Percentiles rank a stretch among this genome's conserved stretches.
phyloP scores from a whole-genome alignment of 1,140 invertebrate species.

The Nomia melanderi region DNA sequence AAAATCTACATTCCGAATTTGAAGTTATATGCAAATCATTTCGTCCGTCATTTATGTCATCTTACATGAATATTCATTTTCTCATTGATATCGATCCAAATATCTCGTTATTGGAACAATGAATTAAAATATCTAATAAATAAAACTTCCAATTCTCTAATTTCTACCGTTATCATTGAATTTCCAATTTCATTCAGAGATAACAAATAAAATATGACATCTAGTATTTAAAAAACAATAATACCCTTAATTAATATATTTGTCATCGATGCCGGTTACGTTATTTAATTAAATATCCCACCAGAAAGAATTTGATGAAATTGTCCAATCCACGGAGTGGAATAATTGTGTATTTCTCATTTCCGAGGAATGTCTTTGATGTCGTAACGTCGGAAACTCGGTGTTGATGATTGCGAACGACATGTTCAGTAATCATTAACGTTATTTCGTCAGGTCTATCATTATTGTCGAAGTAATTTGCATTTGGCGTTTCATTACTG shows the following conservation, averaged over 20 bases:
- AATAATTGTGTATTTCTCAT: background rate
- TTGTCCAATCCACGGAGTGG: background rate
- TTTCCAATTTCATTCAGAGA: too few species aligned
- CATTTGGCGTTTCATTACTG: background rate
- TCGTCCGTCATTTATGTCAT: too few species aligned
- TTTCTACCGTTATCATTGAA: too few species aligned
- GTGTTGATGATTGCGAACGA: background rate
- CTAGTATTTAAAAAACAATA: too few species aligned
- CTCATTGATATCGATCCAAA: too few species aligned
- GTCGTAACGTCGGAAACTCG: background rate
- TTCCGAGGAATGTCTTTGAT: conserved; percentile 14
- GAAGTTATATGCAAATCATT: too few species aligned
- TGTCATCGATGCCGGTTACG: background rate
- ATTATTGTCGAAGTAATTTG: background rate
- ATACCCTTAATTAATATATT: background rate
- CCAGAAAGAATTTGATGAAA: conserved; percentile 7
- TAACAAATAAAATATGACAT: too few species aligned
- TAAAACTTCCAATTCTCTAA: too few species aligned
- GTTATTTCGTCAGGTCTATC: background rate
- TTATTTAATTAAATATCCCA: conserved; percentile 27
- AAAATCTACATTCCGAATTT: too few species aligned
- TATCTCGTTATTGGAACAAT: too few species aligned
- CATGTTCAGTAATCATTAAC: background rate
- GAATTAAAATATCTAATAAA: too few species aligned
- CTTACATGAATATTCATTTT: too few species aligned